Base-by-base conservation (phyloP, 2,797 vertebrate genomes). In the Coendou prehensilis region DNA sequence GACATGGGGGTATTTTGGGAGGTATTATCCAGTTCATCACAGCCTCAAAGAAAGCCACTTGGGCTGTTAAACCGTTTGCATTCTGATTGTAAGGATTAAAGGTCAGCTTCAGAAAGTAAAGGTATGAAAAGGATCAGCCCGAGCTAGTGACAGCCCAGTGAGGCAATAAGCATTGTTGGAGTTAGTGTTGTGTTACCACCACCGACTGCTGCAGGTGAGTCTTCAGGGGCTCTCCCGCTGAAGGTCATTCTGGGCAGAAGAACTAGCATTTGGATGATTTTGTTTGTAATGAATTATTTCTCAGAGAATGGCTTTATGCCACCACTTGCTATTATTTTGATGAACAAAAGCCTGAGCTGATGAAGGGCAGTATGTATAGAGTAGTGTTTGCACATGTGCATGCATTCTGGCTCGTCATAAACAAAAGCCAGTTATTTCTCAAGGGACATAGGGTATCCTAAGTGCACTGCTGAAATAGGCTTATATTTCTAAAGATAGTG, bases 321-420 rank as follows among this genome's bases (percentile, higher is more conserved):
- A 97, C 90, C 28, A 78, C 86, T 97, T 97, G 90, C 92, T 96
- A 95, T 97, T 97, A 98, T 97, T 98, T 94, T 96, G 96, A 96
- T 94, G 96, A 97, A 97, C 93, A 97, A 97, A 98, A 96, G 93
- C 94, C 85, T 52, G 79, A 59, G 87, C 54, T 89, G 93, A 95
- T 15, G 83, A 94, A 95, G 90, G 95, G 87, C 88, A 18, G 28
- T 20, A 41, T 69, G 83, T 10, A 30, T 2, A 18, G 54, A 18
- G 3, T 0, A 5, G 67, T 2, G 50, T 73, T 45, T n/a, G 85
- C 89, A 67, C 9, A 5, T 91, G 80, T 63, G 64, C 37, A 33
- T 26, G 81, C 69, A 75, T 96, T 90, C 87, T 37, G 73, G 61
- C 91, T 94, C 2, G 0, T 86, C 85, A 84, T 91, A 93, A 96